These are phyloP conservation scores for Ibidorhyncha struthersii DNA, from an alignment of 2,113 vertebrate genomes.

Conservation along the genomic window DNA sequence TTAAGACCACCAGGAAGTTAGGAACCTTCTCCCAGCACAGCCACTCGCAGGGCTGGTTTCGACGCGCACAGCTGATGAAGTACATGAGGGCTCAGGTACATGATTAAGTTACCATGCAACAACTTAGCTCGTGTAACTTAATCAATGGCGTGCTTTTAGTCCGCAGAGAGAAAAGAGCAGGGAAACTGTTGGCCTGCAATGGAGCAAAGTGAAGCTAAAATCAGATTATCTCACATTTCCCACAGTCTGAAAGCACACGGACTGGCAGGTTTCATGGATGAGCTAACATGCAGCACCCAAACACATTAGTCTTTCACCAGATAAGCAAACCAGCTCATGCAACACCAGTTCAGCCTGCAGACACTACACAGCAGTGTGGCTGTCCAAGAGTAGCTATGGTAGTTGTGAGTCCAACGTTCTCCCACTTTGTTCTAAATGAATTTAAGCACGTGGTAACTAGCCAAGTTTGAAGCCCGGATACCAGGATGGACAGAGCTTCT, in stretches of 20 bases:
- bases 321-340: background rate
- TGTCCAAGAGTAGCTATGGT: background rate
- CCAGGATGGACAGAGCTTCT: background rate
- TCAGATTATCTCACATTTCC: background rate
- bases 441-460: background rate
- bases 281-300: slow-evolving; percentile 23
- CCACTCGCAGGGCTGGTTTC: background rate
- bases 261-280: background rate
- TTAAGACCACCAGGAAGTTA: background rate
- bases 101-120: background rate
- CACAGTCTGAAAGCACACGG: background rate
- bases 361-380: background rate
- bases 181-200: background rate
- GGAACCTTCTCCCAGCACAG: background rate
- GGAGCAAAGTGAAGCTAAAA: background rate
- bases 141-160: background rate
- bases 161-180: background rate
- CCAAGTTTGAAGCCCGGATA: background rate
- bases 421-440: background rate
- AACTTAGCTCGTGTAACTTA: background rate
- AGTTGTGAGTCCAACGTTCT: background rate
- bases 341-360: background rate
- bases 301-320: background rate
- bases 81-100: background rate
- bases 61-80: background rate